phyloP scores from a whole-genome alignment of 2,797 vertebrate species.

The Nothura maculosa region DNA sequence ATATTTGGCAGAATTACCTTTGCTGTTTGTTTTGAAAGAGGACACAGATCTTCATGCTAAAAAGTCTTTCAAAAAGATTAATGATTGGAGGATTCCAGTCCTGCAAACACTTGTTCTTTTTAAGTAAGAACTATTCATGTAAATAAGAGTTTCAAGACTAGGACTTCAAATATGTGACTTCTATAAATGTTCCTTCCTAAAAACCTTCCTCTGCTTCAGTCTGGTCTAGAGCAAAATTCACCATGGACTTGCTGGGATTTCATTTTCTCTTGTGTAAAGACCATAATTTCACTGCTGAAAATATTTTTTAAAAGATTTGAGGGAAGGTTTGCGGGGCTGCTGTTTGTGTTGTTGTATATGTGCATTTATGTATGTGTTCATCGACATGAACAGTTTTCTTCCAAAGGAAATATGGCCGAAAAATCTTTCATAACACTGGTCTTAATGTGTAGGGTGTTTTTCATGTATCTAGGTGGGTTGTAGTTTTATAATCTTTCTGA shows the following conservation, averaged over 20 bases:
- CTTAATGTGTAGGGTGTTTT: background rate
- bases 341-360: background rate
- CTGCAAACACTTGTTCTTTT: constrained; percentile 43
- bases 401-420: background rate
- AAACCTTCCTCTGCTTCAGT: background rate
- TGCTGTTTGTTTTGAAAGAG: constrained; percentile 36
- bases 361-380: background rate
- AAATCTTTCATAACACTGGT: rapidly evolving
- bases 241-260: background rate
- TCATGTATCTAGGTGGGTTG: background rate
- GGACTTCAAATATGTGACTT: constrained; percentile 5
- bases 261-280: background rate
- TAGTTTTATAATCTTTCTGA: background rate
- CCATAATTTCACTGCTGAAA: background rate
- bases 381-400: background rate
- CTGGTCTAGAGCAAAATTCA: background rate
- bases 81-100: constrained; percentile 27
- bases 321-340: background rate
- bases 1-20: background rate
- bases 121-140: constrained; percentile 11
- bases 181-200: background rate
- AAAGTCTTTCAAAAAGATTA: constrained; percentile 48
- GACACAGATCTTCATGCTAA: constrained; percentile 7
- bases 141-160: constrained; percentile 29
- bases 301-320: background rate